These are phyloP conservation scores for Lamprotornis superbus DNA, from an alignment of 2,113 vertebrate species.

Conservation along the genomic window DNA sequence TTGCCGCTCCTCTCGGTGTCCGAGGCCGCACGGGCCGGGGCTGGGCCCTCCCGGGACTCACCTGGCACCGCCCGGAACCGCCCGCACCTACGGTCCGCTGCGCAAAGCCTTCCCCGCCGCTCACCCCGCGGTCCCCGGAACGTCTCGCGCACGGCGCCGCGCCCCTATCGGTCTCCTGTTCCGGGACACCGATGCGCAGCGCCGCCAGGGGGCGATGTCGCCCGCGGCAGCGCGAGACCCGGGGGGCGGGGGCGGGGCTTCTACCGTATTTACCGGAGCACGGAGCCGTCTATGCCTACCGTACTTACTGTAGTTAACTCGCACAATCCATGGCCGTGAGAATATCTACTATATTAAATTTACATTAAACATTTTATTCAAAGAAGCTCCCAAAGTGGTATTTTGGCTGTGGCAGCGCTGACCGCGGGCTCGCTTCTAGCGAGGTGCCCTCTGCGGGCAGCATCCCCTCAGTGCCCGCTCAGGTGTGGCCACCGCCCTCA, in stretches of 20 bases:
- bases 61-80: background rate
- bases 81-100: accelerated
- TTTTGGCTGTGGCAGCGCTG: background rate
- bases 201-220: background rate
- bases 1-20: too few species aligned
- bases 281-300: accelerated
- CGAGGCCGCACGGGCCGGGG: too few species aligned
- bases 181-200: accelerated
- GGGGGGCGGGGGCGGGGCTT: background rate
- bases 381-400: background rate
- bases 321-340: accelerated
- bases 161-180: background rate
- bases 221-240: background rate
- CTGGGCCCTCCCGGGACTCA: background rate
- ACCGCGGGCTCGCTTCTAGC: background rate
- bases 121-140: background rate
- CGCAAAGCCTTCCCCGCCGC: background rate
- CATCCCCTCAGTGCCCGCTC: background rate
- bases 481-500: background rate
- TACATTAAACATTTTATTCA: background rate
- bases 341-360: accelerated
- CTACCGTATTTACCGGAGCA: background rate
- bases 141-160: accelerated
- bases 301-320: background rate
- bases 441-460: background rate